These are phyloP conservation scores for Agrypnus murinus DNA, from an alignment of 2,888 invertebrate genomes.

Conservation along the genomic window DNA sequence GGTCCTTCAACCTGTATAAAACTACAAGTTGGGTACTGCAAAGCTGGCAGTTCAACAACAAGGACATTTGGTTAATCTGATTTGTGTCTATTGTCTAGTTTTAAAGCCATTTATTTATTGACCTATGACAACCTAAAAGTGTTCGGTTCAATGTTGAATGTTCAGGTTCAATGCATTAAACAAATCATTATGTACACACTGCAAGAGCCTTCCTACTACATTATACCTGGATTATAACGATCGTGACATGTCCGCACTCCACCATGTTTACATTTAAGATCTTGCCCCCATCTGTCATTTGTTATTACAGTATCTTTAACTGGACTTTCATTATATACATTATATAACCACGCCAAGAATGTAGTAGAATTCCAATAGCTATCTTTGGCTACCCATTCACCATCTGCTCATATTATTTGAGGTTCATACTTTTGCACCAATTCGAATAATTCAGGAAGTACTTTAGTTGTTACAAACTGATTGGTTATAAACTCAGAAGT, in stretches of 20 bases:
- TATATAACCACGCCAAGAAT: slow-evolving; percentile 95
- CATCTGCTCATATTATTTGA: slow-evolving; percentile 94
- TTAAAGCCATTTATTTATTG: too few relatives aligned
- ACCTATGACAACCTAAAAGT: too few relatives aligned
- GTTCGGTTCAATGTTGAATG: too few relatives aligned
- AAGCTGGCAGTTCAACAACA: too few relatives aligned
- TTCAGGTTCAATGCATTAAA: too few relatives aligned
- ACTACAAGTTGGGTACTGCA: too few relatives aligned
- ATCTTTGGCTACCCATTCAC: slow-evolving; percentile 93
- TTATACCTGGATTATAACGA: slow-evolving; percentile 84
- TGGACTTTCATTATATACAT: slow-evolving; percentile 92
- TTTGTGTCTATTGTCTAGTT: too few relatives aligned
- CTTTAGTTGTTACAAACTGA: too few relatives aligned
- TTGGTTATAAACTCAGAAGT: slow-evolving; percentile 76
- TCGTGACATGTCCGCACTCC: slow-evolving; percentile 91
- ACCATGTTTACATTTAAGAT: slow-evolving; percentile 88
- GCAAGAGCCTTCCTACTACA: too few relatives aligned
- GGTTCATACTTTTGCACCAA: slow-evolving; percentile 80
- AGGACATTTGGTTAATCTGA: too few relatives aligned
- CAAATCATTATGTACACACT: too few relatives aligned
- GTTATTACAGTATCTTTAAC: slow-evolving; percentile 91
- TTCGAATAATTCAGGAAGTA: slow-evolving; percentile 90
- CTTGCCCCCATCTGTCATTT: slow-evolving; percentile 95
- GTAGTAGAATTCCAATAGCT: slow-evolving; percentile 89
- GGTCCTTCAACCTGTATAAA: too few relatives aligned